Conservation (phyloP, 2,113 vertebrate species). For the Nycticorax nycticorax region DNA sequence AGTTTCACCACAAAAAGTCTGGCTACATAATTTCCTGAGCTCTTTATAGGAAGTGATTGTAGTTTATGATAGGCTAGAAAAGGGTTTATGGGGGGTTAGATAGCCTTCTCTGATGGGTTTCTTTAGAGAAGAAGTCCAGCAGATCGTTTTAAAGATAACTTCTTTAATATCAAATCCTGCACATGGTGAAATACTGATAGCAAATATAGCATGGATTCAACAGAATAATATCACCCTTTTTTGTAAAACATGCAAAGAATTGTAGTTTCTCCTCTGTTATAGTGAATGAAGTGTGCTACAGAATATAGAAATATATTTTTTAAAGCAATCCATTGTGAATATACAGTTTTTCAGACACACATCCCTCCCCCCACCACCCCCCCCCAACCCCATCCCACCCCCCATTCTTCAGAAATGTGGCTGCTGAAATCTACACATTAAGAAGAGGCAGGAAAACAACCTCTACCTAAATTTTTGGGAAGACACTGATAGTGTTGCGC, state of each 20-base stretch:
- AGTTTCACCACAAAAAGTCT: neutral
- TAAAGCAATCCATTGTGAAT: neutral
- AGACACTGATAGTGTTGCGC: neutral
- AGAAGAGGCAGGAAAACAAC: neutral
- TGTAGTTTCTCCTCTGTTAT: neutral
- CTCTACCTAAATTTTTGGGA: neutral
- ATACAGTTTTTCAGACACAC: neutral
- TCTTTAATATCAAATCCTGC: neutral
- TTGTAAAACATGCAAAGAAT: neutral
- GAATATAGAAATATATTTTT: neutral
- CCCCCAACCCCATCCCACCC: fast-evolving
- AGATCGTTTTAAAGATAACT: neutral
- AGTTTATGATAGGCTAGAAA: neutral
- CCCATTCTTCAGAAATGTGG: neutral
- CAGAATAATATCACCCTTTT: neutral
- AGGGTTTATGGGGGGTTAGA: neutral
- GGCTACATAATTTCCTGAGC: neutral
- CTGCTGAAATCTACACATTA: neutral
- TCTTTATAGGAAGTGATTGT: neutral
- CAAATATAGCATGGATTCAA: neutral
- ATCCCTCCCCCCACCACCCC: fast-evolving
- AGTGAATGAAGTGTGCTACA: neutral
- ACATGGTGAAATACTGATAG: neutral
- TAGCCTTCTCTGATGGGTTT: neutral
- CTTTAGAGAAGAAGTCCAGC: neutral